These are phyloP conservation scores for Quadroppia sp. DNA, from an alignment of 2,888 invertebrate species.

Conservation along the genomic window DNA sequence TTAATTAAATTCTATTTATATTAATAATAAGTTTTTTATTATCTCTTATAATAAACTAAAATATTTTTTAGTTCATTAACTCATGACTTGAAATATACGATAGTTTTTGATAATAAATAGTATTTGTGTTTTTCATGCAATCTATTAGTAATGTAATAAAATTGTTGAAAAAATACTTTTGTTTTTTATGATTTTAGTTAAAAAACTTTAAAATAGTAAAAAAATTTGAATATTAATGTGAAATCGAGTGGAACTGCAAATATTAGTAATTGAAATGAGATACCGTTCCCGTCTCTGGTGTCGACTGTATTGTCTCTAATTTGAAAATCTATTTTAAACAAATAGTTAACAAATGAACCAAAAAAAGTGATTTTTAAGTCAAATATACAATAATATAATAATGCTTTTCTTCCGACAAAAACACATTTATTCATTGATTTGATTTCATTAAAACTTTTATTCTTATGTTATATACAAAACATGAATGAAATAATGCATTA, in stretches of 20 bases:
- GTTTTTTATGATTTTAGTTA: no score
- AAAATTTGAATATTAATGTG: not conserved
- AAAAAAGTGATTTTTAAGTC: no score
- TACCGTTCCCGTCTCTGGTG: not conserved
- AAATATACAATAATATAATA: no score
- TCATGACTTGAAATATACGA: not conserved
- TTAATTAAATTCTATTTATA: no score
- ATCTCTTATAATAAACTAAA: no score
- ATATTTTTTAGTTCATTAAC: not conserved
- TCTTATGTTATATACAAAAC: constrained; percentile 6
- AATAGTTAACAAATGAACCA: not conserved
- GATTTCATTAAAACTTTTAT: no score
- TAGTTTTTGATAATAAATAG: not conserved
- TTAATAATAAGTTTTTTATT: no score
- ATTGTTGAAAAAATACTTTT: no score
- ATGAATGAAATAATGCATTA: constrained; percentile 8
- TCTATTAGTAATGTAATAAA: no score
- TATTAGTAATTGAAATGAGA: not conserved
- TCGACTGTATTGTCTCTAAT: not conserved
- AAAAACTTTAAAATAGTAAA: not conserved
- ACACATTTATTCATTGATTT: no score
- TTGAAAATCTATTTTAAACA: not conserved
- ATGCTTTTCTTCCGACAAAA: no score
- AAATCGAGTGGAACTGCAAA: not conserved
- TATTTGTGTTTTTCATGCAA: no score